These are phyloP conservation scores for Nothoprocta pentlandii DNA, from an alignment of 2,113 vertebrate species.

Conservation along the genomic window DNA sequence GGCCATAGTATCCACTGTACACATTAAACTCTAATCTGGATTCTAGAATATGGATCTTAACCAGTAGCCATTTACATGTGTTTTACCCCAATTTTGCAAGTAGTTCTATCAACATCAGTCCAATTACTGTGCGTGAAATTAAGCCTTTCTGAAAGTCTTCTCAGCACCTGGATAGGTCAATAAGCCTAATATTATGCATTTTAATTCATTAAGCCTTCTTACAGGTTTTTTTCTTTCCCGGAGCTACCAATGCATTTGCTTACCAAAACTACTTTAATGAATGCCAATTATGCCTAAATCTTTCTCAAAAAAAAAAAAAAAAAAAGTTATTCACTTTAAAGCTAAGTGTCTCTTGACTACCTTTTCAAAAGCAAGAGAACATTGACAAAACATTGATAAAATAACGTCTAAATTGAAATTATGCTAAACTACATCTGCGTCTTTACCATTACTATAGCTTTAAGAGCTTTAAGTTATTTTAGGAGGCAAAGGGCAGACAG, in stretches of 20 bases:
- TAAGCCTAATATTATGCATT: fast-evolving
- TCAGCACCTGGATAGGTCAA: background rate
- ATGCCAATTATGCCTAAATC: too few species aligned
- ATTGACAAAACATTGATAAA: background rate
- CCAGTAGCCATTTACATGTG: background rate
- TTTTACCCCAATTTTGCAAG: background rate
- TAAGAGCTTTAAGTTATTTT: constrained; percentile 78
- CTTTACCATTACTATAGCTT: constrained; percentile 48
- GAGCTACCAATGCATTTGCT: background rate
- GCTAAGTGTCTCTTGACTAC: background rate
- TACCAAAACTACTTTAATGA: background rate
- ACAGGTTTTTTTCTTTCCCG: background rate
- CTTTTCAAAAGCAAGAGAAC: background rate
- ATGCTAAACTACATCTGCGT: background rate
- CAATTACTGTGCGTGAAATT: background rate
- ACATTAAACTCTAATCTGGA: background rate
- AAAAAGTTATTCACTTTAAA: background rate
- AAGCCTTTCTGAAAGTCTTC: background rate
- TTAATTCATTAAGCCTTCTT: background rate
- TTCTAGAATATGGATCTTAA: background rate
- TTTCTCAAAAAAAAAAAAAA: background rate
- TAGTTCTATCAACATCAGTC: background rate
- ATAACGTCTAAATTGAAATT: background rate
- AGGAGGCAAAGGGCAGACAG: constrained; percentile 77
- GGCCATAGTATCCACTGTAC: background rate